Evolutionary conservation across 2,888 invertebrate species (phyloP).

Genomic region (Acanthopleura granulata): DNA sequence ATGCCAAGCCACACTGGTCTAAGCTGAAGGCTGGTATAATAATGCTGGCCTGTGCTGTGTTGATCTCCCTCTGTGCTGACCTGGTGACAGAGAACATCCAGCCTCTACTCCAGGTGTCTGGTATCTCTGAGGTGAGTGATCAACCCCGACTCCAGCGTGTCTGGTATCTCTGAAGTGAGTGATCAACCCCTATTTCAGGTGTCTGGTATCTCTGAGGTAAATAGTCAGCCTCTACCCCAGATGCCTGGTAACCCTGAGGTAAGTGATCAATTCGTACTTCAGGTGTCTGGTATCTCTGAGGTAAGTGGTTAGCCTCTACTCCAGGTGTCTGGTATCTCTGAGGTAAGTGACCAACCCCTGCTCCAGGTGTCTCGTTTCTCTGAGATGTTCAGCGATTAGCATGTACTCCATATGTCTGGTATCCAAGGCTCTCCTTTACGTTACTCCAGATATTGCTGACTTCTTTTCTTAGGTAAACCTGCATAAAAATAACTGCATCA

Average conservation of each 20-base stretch:
- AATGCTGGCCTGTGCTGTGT: constrained; percentile 49
- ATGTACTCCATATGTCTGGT: constrained; percentile 38
- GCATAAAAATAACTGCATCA: no score
- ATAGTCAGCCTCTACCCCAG: neutral
- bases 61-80: constrained; percentile 63
- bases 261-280: no score
- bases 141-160: neutral
- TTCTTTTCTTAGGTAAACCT: no score
- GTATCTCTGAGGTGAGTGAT: constrained; percentile 55
- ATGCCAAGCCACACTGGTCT: constrained; percentile 60
- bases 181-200: constrained; percentile 46
- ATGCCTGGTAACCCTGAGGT: no score
- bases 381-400: constrained; percentile 31
- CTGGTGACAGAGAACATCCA: constrained; percentile 62
- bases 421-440: no score
- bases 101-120: constrained; percentile 48
- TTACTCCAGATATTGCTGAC: no score
- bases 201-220: constrained; percentile 59
- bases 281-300: no score
- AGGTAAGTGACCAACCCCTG: no score
- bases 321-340: no score
- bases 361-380: no score
- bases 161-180: no score
- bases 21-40: constrained; percentile 57
- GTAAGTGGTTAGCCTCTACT: no score